Evolutionary conservation across 1,140 invertebrate genomes (phyloP).

Genomic region (Procambarus virginalis): DNA sequence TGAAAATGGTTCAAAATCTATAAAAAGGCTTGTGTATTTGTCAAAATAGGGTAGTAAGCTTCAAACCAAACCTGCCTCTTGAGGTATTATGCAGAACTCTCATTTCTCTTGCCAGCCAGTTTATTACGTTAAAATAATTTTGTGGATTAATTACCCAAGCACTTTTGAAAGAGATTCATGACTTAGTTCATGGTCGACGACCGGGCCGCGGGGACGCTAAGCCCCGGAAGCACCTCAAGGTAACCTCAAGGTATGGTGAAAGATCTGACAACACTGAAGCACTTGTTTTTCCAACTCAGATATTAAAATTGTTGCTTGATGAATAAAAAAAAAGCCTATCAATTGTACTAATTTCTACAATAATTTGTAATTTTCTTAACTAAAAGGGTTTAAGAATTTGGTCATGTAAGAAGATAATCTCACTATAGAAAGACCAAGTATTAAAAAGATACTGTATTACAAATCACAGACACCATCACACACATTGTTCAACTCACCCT

Average conservation of each 20-base stretch:
- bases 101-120: slow-evolving; percentile 4
- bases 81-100: neutral
- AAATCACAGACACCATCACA: slow-evolving; percentile 64
- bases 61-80: slow-evolving; percentile 20
- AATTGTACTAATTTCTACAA: slow-evolving; percentile 1
- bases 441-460: neutral
- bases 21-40: slow-evolving; percentile 26
- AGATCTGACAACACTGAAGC: slow-evolving; percentile 45
- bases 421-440: slow-evolving; percentile 17
- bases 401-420: slow-evolving; percentile 13
- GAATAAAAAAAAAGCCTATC: slow-evolving; percentile 1
- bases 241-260: too few relatives aligned
- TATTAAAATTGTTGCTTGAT: slow-evolving; percentile 9
- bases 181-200: too few relatives aligned
- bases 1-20: slow-evolving; percentile 50
- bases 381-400: slow-evolving; percentile 21
- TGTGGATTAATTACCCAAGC: neutral
- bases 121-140: neutral
- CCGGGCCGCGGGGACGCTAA: too few relatives aligned
- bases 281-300: slow-evolving; percentile 8
- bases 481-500: slow-evolving; percentile 39
- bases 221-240: too few relatives aligned
- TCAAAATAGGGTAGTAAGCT: slow-evolving; percentile 39
- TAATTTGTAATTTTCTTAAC: slow-evolving; percentile 3
- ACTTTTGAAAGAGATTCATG: slow-evolving; percentile 13